Conservation (phyloP, 2,888 invertebrate genomes). For the Cheilosia pagana region DNA sequence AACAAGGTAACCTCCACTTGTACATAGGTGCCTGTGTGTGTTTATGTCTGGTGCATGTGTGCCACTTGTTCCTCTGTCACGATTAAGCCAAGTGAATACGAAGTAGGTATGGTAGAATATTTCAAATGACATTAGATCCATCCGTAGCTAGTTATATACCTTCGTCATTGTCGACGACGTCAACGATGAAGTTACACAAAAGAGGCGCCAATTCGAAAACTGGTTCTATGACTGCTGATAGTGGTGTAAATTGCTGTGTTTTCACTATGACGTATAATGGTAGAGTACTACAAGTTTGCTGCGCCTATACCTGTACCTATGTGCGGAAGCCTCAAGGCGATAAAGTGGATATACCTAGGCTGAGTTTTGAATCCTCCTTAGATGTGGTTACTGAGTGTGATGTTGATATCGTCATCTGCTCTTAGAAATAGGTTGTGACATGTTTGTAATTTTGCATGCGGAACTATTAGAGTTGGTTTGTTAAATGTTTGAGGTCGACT, state of each 20-base stretch:
- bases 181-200: constrained; percentile 51
- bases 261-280: neutral
- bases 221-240: constrained; percentile 48
- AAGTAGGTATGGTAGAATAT: constrained; percentile 35
- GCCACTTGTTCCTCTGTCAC: constrained; percentile 62
- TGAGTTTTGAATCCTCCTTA: constrained; percentile 36
- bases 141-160: constrained; percentile 35
- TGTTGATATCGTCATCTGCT: constrained; percentile 18
- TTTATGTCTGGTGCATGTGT: constrained; percentile 31
- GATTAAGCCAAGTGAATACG: constrained; percentile 53
- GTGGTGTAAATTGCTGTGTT: constrained; percentile 60
- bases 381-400: constrained; percentile 21
- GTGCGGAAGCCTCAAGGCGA: neutral
- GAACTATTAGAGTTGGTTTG: neutral
- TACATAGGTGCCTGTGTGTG: neutral
- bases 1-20: constrained; percentile 32
- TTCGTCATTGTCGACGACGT: constrained; percentile 48
- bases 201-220: constrained; percentile 70
- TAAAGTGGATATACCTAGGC: constrained; percentile 12
- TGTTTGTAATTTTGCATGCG: too few relatives aligned
- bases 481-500: too few relatives aligned
- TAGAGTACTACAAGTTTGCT: neutral
- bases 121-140: constrained; percentile 59
- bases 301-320: neutral
- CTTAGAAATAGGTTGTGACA: neutral